Evolutionary conservation across 2,797 vertebrate genomes (phyloP).

Genomic region (Chrysocyon brachyurus): DNA sequence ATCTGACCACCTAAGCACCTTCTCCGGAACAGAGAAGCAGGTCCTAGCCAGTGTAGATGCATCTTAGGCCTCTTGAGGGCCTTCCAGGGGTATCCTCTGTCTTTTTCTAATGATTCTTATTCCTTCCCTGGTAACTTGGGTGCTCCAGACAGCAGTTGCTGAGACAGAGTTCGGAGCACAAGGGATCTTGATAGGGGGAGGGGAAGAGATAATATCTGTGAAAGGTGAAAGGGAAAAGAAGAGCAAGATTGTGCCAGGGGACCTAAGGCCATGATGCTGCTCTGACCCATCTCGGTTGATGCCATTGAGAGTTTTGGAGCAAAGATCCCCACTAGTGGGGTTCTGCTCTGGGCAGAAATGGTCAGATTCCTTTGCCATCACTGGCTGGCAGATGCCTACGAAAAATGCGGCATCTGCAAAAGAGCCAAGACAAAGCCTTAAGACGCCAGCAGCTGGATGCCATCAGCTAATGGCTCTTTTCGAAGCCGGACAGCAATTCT

Average conservation of each 20-base stretch:
- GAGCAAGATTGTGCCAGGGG: background rate
- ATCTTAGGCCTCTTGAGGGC: background rate
- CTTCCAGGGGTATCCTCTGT: background rate
- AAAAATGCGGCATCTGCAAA: background rate
- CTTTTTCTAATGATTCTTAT: background rate
- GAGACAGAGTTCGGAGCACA: background rate
- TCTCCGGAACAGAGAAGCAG: background rate
- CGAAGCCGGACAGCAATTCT: background rate
- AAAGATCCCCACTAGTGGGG: background rate
- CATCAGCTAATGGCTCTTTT: background rate
- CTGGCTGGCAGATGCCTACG: background rate
- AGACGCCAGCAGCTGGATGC: background rate
- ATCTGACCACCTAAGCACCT: background rate
- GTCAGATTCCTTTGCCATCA: background rate
- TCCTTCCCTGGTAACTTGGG: background rate
- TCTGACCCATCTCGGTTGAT: background rate
- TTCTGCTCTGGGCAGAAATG: background rate
- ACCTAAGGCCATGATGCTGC: background rate
- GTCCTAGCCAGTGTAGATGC: background rate
- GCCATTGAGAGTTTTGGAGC: background rate
- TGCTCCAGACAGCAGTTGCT: background rate
- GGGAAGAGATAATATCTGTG: background rate
- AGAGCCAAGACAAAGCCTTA: background rate
- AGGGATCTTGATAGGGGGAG: background rate
- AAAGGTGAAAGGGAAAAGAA: background rate